A percentile compares a stretch with the other conserved stretches of the same genome.
Conservation (phyloP, 2,797 vertebrate species). For the Glossophaga mutica region DNA sequence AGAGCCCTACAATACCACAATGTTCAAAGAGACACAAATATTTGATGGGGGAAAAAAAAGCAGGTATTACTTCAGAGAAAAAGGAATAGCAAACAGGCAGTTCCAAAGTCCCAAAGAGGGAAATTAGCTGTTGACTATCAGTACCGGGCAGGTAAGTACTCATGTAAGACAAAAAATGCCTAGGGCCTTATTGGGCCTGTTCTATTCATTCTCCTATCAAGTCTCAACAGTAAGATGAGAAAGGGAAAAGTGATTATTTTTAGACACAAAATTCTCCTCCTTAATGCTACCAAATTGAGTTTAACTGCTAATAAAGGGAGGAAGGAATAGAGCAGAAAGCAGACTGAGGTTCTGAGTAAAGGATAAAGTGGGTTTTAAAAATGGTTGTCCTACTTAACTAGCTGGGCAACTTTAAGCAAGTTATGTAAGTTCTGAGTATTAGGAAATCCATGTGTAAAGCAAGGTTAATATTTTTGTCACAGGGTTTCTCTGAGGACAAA, state of each 20-base stretch:
- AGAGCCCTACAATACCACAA: neutral
- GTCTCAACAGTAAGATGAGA: constrained; percentile 5
- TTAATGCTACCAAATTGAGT: neutral
- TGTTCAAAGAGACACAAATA: neutral
- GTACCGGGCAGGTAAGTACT: neutral
- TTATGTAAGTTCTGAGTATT: neutral
- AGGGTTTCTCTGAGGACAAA: neutral
- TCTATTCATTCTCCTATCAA: neutral
- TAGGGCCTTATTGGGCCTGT: neutral
- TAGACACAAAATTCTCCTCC: neutral
- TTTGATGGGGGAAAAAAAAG: neutral
- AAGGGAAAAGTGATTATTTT: constrained; percentile 1
- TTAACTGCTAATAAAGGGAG: neutral
- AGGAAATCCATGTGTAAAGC: neutral
- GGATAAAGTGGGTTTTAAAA: neutral
- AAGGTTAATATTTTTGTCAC: neutral
- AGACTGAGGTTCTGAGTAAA: neutral
- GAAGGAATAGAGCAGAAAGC: neutral
- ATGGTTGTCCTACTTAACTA: neutral
- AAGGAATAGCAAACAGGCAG: neutral
- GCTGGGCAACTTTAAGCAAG: neutral
- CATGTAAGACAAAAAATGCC: neutral
- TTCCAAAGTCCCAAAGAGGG: neutral
- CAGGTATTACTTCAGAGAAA: neutral
- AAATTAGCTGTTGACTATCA: neutral